phyloP scores from a whole-genome alignment of 2,113 vertebrate species.

The Meriones unguiculatus region DNA sequence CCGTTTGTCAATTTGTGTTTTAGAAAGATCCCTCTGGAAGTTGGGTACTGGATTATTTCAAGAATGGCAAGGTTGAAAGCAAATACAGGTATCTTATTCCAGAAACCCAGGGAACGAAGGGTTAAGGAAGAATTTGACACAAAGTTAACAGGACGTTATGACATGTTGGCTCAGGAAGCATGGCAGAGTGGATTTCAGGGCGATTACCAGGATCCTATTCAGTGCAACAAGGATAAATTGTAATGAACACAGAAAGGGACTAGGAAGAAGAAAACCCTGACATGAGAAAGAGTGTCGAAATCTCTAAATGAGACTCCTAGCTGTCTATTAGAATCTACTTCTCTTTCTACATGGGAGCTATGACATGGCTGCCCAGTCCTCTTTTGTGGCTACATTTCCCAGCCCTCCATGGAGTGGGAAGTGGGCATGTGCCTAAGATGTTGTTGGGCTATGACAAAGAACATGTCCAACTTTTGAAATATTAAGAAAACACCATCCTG shows the following conservation, averaged over 20 bases:
- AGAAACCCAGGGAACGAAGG: not conserved
- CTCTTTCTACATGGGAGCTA: not conserved
- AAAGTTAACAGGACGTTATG: not conserved
- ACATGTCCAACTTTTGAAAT: not conserved
- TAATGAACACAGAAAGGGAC: not conserved
- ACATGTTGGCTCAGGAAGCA: not conserved
- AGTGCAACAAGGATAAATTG: not conserved
- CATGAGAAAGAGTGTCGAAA: not conserved
- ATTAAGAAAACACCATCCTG: not conserved
- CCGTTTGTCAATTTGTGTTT: not conserved
- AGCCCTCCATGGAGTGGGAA: not conserved
- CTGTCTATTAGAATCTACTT: not conserved
- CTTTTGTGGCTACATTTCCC: not conserved
- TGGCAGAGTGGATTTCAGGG: not conserved
- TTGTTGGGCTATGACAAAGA: not conserved
- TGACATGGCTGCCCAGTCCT: not conserved
- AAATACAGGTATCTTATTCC: not conserved
- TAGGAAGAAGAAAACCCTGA: not conserved
- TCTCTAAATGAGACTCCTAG: not conserved
- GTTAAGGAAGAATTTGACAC: not conserved
- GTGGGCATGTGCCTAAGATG: not conserved
- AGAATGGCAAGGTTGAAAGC: not conserved
- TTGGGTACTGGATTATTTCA: not conserved
- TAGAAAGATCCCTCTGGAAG: conserved; percentile 27
- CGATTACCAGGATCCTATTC: conserved; percentile 19